Conservation (phyloP, 2,888 invertebrate genomes). For the Aporophyla nigra region DNA sequence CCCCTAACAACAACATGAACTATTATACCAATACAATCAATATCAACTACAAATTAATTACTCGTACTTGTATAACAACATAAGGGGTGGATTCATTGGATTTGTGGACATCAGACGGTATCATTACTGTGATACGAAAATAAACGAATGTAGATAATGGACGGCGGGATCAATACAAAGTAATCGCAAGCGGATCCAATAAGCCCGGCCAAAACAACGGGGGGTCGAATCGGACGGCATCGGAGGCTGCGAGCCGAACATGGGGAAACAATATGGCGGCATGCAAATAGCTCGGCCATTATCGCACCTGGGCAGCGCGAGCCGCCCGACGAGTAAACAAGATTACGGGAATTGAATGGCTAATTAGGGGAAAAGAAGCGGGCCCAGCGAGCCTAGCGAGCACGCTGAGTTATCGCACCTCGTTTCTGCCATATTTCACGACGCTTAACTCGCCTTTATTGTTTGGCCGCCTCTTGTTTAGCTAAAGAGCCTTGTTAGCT, state of each 20-base stretch:
- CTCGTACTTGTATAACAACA: constrained; percentile 72
- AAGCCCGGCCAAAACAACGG: constrained; percentile 89
- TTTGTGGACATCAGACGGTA: constrained; percentile 84
- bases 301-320: constrained; percentile 90
- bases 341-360: constrained; percentile 91
- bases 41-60: constrained; percentile 66
- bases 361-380: constrained; percentile 91
- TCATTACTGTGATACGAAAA: constrained; percentile 88
- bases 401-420: constrained; percentile 86
- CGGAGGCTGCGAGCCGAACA: constrained; percentile 84
- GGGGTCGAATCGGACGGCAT: constrained; percentile 85
- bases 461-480: constrained; percentile 88
- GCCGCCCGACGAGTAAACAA: constrained; percentile 89
- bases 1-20: constrained; percentile 39
- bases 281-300: constrained; percentile 91
- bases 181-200: constrained; percentile 90
- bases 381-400: constrained; percentile 80
- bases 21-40: constrained; percentile 58
- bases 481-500: constrained; percentile 89
- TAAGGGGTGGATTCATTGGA: constrained; percentile 77
- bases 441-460: constrained; percentile 88
- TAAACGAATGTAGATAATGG: constrained; percentile 90
- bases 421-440: constrained; percentile 89
- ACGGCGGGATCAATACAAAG: constrained; percentile 90
- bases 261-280: constrained; percentile 90